Evolutionary conservation across 2,888 invertebrate genomes (phyloP).

Genomic region (Morpho helenor): DNA sequence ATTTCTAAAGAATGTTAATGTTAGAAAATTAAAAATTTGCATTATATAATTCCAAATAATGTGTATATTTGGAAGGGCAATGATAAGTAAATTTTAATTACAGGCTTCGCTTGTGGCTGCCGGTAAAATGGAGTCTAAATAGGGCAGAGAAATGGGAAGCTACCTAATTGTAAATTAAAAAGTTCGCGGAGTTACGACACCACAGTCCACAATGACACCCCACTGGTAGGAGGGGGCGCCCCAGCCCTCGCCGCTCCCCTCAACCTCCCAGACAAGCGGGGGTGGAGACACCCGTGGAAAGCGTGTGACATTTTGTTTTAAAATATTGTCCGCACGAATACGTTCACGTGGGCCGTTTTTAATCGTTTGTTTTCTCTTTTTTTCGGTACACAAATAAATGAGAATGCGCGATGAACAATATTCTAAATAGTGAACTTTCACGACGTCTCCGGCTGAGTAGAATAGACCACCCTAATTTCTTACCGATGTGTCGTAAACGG

Average conservation of each 20-base stretch:
- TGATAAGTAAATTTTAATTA: constrained; percentile 77
- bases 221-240: constrained; percentile 42
- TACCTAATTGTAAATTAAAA: constrained; percentile 80
- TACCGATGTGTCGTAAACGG: too few species aligned
- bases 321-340: constrained; percentile 78
- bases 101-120: constrained; percentile 61
- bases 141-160: constrained; percentile 79
- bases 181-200: constrained; percentile 79
- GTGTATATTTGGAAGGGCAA: constrained; percentile 17
- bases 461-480: too few species aligned
- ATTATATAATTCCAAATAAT: constrained; percentile 1
- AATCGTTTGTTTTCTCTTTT: constrained; percentile 63
- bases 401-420: constrained; percentile 24
- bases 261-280: constrained; percentile 39
- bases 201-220: constrained; percentile 79
- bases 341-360: constrained; percentile 75
- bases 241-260: constrained; percentile 29
- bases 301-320: constrained; percentile 79
- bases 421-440: constrained; percentile 21
- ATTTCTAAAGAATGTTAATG: too few species aligned
- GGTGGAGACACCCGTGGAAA: constrained; percentile 71
- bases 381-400: constrained; percentile 36
- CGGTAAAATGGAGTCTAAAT: constrained; percentile 78
- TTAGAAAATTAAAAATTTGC: not conserved
- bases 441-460: constrained; percentile 4